Evolutionary conservation across 2,888 invertebrate genomes (phyloP).

Genomic region (Galerucella pusilla): DNA sequence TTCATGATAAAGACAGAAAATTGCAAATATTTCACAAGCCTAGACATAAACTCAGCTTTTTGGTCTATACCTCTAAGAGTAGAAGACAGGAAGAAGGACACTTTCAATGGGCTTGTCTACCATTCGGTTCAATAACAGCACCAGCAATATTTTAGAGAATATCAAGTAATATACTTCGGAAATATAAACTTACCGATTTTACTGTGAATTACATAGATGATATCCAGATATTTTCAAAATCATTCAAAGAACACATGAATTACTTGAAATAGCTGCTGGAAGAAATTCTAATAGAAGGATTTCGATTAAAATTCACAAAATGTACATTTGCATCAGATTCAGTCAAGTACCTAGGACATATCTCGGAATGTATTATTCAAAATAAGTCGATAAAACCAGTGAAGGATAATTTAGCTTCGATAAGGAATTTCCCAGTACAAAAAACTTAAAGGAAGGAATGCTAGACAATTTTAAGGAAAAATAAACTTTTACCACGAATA

Average conservation of each 20-base stretch:
- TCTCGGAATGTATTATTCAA: not conserved
- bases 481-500: no score
- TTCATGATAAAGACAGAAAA: constrained; percentile 21
- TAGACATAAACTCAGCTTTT: constrained; percentile 30
- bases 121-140: no score
- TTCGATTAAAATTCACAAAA: no score
- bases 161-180: no score
- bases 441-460: not conserved
- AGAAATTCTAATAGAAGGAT: no score
- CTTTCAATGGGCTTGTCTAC: constrained; percentile 20
- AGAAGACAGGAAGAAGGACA: constrained; percentile 23
- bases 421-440: not conserved
- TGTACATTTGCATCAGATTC: not conserved
- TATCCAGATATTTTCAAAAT: no score
- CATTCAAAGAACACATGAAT: no score
- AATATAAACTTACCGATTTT: no score
- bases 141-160: no score
- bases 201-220: not conserved
- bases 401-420: not conserved
- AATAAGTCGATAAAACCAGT: not conserved
- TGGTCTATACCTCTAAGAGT: constrained; percentile 19
- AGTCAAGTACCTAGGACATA: constrained; percentile 17
- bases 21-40: not conserved
- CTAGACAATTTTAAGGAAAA: not conserved
- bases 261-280: no score